A percentile compares a stretch with the other conserved stretches of the same genome.
These are phyloP conservation scores for Oxycera nigricornis DNA, from an alignment of 2,888 invertebrate species.

Conservation along the genomic window DNA sequence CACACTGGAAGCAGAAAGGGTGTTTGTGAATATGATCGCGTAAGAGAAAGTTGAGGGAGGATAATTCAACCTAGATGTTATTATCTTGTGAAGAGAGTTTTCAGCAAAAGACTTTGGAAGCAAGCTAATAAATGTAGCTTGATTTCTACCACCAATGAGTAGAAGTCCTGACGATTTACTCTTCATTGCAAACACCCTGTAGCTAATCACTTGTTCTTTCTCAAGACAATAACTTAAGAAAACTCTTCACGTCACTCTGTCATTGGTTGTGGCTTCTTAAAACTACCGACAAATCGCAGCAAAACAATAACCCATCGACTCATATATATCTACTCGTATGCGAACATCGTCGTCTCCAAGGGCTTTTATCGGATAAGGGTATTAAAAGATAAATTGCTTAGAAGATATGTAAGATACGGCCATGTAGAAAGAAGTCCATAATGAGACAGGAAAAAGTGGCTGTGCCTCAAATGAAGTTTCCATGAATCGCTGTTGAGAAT, in stretches of 20 bases:
- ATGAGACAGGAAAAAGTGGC: neutral
- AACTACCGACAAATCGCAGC: neutral
- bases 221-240: neutral
- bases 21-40: too few relatives aligned
- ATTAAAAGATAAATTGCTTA: constrained; percentile 11
- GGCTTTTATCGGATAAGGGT: neutral
- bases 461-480: neutral
- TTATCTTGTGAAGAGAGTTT: too few relatives aligned
- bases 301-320: neutral
- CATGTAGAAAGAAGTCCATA: neutral
- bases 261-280: neutral
- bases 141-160: too few relatives aligned
- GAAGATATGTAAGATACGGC: constrained; percentile 4
- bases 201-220: neutral
- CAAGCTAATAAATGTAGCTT: too few relatives aligned
- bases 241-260: neutral
- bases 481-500: neutral
- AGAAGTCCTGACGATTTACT: too few relatives aligned
- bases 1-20: too few relatives aligned
- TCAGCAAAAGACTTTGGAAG: too few relatives aligned
- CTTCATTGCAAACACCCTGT: too few relatives aligned
- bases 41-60: too few relatives aligned
- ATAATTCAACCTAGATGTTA: too few relatives aligned
- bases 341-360: neutral
- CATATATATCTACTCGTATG: neutral